Percentiles rank a stretch among this genome's conserved stretches.
Evolutionary conservation across 2,888 invertebrate genomes (phyloP).

Genomic region (Dicyrtoma fusca): DNA sequence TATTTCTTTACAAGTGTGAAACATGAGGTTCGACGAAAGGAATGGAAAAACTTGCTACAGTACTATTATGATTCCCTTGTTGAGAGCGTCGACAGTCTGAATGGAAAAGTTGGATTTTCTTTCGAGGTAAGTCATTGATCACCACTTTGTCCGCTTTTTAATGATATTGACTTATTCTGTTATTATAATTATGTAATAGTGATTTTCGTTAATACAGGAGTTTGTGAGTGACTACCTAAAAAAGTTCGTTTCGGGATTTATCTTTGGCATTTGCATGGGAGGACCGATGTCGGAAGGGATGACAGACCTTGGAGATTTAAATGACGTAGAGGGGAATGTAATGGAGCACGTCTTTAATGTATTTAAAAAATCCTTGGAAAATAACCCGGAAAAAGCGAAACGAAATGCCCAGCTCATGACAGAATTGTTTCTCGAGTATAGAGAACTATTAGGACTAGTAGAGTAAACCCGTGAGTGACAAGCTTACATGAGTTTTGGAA

Average conservation of each 20-base stretch:
- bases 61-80: slow-evolving; percentile 32
- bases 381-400: neutral
- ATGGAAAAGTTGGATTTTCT: slow-evolving; percentile 16
- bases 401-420: neutral
- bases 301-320: neutral
- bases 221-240: slow-evolving; percentile 14
- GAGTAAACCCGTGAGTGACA: no score
- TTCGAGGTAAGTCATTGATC: slow-evolving; percentile 34
- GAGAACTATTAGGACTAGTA: no score
- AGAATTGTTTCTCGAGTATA: no score
- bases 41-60: slow-evolving; percentile 34
- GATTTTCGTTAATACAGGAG: no score
- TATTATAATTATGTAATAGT: neutral
- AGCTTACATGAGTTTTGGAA: no score
- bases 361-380: neutral
- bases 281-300: neutral
- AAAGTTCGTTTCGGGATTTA: slow-evolving; percentile 12
- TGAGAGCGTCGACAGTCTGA: neutral
- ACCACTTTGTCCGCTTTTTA: neutral
- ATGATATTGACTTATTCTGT: neutral
- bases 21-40: slow-evolving; percentile 23
- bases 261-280: neutral
- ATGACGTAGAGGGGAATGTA: slow-evolving; percentile 1
- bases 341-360: neutral
- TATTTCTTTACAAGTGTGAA: slow-evolving; percentile 42